phyloP scores from a whole-genome alignment of 2,113 vertebrate species.

The Bubalus kerabau region DNA sequence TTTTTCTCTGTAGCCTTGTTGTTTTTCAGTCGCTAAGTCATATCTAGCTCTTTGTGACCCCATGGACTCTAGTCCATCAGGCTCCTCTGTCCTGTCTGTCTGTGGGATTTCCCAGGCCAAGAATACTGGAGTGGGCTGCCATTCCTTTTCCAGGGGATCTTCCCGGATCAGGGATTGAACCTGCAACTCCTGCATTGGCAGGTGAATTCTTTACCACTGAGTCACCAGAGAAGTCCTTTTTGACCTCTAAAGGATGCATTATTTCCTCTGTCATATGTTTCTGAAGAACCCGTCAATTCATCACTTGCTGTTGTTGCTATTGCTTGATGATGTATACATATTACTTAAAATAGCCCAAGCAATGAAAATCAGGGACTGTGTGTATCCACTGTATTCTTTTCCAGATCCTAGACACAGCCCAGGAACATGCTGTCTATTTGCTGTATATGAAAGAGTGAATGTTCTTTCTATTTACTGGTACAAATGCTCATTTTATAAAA shows the following conservation, averaged over 20 bases:
- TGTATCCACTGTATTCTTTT: background rate
- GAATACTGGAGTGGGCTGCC: background rate
- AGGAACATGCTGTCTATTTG: background rate
- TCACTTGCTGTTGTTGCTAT: background rate
- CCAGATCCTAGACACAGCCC: background rate
- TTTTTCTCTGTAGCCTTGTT: background rate
- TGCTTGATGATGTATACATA: background rate
- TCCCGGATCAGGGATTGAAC: background rate
- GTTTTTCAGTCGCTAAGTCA: background rate
- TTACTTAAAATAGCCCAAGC: background rate
- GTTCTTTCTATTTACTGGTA: background rate
- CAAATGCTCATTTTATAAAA: background rate
- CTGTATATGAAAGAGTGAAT: background rate
- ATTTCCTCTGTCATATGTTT: background rate
- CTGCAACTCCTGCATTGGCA: background rate
- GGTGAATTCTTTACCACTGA: background rate
- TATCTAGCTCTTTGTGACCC: background rate
- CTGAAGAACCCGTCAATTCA: rapidly evolving
- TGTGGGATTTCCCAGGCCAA: background rate
- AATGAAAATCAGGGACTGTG: background rate
- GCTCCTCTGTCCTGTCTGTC: background rate
- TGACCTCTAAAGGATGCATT: background rate
- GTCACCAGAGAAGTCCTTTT: background rate
- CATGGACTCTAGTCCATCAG: background rate
- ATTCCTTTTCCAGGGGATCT: background rate